Percentiles rank a stretch among this genome's conserved stretches.
Evolutionary conservation across 2,888 invertebrate species (phyloP).

Genomic region (Drosophila subquinaria): DNA sequence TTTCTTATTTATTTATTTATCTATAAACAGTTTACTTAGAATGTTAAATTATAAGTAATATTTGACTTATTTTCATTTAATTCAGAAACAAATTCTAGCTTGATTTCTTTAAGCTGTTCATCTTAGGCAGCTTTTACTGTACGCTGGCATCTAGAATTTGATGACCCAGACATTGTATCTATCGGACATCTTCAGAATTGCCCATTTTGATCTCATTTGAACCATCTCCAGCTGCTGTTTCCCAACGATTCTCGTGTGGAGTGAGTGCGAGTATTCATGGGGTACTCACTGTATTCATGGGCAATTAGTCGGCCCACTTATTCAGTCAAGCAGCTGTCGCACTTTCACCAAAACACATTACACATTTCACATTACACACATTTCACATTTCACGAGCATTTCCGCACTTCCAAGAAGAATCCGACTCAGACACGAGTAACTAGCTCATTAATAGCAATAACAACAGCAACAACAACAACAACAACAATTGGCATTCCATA

Average conservation of each 20-base stretch:
- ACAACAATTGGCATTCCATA: slow-evolving; percentile 55
- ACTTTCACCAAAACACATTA: slow-evolving; percentile 65
- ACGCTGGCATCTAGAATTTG: not conserved
- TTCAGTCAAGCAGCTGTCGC: slow-evolving; percentile 68
- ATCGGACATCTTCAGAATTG: not conserved
- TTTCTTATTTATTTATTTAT: no score
- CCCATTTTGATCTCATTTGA: not conserved
- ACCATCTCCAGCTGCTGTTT: slow-evolving; percentile 38
- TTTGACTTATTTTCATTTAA: no score
- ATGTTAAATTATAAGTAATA: no score
- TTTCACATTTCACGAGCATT: slow-evolving; percentile 40
- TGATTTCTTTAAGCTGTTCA: not conserved
- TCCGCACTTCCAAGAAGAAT: slow-evolving; percentile 67
- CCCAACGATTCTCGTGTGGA: slow-evolving; percentile 11
- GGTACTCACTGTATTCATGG: slow-evolving; percentile 64
- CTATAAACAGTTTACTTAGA: no score
- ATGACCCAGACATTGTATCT: not conserved
- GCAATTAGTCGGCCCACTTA: slow-evolving; percentile 75
- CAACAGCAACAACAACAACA: slow-evolving; percentile 55
- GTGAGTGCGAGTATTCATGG: slow-evolving; percentile 4
- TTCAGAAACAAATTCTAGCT: no score
- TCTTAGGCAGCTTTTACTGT: not conserved
- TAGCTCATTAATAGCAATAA: slow-evolving; percentile 70
- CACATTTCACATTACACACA: slow-evolving; percentile 29
- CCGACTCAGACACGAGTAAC: slow-evolving; percentile 30